A percentile compares a stretch with the other conserved stretches of the same genome.
These are phyloP conservation scores for Troilus luridus DNA, from an alignment of 2,888 invertebrate species.

Conservation along the genomic window DNA sequence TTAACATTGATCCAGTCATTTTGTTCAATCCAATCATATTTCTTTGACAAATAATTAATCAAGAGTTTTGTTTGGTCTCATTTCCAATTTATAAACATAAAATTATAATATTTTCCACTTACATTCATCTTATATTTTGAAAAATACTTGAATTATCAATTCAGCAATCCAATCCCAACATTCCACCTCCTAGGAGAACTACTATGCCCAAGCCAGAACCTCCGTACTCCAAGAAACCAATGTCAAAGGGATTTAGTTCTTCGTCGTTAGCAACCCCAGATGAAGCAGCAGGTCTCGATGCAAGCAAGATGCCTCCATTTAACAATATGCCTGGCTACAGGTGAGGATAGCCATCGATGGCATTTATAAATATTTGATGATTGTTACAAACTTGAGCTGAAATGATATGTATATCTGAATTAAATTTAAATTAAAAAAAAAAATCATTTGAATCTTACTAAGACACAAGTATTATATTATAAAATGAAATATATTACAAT, in stretches of 20 bases:
- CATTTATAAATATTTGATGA: conserved; percentile 25
- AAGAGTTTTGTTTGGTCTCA: not conserved
- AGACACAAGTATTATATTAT: not conserved
- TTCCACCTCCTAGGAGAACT: conserved; percentile 77
- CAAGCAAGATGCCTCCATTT: conserved; percentile 86
- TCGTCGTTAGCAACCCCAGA: conserved; percentile 79
- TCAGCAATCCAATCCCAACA: conserved; percentile 10
- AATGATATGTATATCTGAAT: not conserved
- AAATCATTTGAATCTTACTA: too few species aligned
- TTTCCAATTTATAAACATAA: not conserved
- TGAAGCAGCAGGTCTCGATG: conserved; percentile 84
- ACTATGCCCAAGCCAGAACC: conserved; percentile 91
- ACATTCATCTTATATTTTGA: not conserved
- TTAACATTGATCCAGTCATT: not conserved
- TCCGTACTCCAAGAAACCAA: conserved; percentile 88
- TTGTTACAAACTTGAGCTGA: not conserved
- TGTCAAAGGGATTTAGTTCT: conserved; percentile 77
- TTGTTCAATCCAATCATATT: not conserved
- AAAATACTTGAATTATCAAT: conserved; percentile 26
- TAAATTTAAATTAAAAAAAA: not conserved
- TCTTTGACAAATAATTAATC: not conserved
- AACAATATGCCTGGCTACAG: conserved; percentile 82
- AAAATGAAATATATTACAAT: too few species aligned
- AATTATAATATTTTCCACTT: not conserved
- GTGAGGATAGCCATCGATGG: conserved; percentile 70